Percentiles rank a stretch among this genome's conserved stretches.
Conservation (phyloP, 1,140 invertebrate species). For the Lutraria rhynchaena region DNA sequence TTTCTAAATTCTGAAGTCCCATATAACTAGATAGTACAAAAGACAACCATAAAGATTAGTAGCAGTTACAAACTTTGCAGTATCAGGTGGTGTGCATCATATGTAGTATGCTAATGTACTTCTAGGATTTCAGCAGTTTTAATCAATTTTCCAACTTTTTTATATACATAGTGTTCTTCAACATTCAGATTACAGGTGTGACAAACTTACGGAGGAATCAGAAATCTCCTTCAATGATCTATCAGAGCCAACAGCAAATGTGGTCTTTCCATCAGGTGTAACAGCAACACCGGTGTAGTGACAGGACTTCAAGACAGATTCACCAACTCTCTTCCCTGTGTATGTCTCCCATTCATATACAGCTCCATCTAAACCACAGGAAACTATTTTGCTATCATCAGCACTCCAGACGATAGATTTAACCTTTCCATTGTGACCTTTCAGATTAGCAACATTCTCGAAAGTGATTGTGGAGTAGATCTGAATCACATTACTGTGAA, state of each 20-base stretch:
- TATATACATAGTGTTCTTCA: too few species aligned
- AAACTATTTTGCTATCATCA: conserved; percentile 89
- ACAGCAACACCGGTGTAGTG: conserved; percentile 85
- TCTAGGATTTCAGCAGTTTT: too few species aligned
- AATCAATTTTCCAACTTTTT: too few species aligned
- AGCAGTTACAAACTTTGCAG: too few species aligned
- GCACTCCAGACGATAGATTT: conserved; percentile 88
- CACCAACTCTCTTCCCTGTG: conserved; percentile 87
- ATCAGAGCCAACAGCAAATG: conserved; percentile 90
- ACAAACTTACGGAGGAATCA: conserved; percentile 83
- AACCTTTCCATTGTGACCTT: conserved; percentile 90
- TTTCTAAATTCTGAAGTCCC: too few species aligned
- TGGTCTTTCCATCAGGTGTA: conserved; percentile 86
- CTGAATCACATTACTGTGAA: conserved; percentile 90
- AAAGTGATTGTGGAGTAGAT: conserved; percentile 90
- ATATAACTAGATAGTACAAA: too few species aligned
- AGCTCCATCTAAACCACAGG: conserved; percentile 92
- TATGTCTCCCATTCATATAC: conserved; percentile 94
- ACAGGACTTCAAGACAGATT: conserved; percentile 90
- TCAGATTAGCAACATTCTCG: conserved; percentile 87
- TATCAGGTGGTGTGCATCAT: too few species aligned
- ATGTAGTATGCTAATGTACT: too few species aligned
- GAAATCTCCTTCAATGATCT: conserved; percentile 90
- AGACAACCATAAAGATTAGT: too few species aligned
- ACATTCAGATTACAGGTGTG: too few species aligned